Evolutionary conservation across 1,140 invertebrate genomes (phyloP), one percentile per base, ranked within the genome.

Genomic region (Venturia canescens): DNA sequence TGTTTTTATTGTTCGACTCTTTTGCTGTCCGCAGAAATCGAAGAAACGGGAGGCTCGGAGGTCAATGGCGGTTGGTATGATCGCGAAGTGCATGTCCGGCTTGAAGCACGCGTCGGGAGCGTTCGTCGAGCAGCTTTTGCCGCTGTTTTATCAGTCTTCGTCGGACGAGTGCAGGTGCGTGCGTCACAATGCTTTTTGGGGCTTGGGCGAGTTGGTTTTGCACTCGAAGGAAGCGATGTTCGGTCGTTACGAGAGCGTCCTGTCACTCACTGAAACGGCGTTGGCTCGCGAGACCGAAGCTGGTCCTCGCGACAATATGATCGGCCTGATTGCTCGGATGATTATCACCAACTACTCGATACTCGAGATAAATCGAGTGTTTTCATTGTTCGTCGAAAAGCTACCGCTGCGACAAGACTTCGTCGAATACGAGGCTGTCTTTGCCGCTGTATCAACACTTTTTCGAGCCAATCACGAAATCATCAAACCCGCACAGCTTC

Each of bases 181-280:
- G 3, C 92, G 96, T 27, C 96, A 96, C 86, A 97, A 97, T 90
- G 93, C 95, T 0, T 94, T 95, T 53, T 97, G 93, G 90, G 96
- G 95, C 29, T 90, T 97, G 29, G 96, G 96, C 13, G 96, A 97
- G 87, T 92, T 97, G 63, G 93, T 93, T 38, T 87, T 94, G 2
- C 88, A 95, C 88, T 94, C 93, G 63, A 94, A 94, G 86, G 93
- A 94, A 70, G 84, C 88, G 21, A 86, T 94, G 81, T 93, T 92
- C 84, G 86, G 94, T 71, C 91, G 93, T 83, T 96, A 95, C 87
- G 86, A 90, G 23, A 90, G 93, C 26, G 95, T 97, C 84, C 87
- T 97, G 15, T 93, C 94, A 89, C 88, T 92, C 4, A 88, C 97
- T 18, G 96, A 95, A 7, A 88, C 91, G n/a, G 91, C 93, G 0